Percentiles rank a stretch among this genome's conserved stretches.
phyloP scores from a whole-genome alignment of 1,140 invertebrate species.

The Microplitis demolitor region DNA sequence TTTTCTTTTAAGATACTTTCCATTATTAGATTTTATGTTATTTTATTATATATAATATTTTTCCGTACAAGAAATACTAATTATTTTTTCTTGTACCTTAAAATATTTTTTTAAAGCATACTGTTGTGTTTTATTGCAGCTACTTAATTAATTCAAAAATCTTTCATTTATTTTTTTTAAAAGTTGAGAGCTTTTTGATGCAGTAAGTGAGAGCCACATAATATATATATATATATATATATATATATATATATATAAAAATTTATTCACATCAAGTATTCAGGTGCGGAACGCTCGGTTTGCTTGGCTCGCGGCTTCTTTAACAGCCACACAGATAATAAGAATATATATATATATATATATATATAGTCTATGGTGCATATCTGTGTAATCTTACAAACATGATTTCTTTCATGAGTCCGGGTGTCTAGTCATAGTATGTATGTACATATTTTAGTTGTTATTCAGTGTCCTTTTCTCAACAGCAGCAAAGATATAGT shows the following conservation, averaged over 20 bases:
- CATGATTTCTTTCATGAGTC: neutral
- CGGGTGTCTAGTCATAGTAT: neutral
- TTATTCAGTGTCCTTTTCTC: no score
- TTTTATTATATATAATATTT: neutral
- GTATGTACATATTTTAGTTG: neutral
- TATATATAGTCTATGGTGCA: no score
- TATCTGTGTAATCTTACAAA: no score
- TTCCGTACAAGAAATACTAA: no score
- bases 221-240: neutral
- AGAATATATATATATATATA: neutral
- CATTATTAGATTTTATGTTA: neutral
- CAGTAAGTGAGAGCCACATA: neutral
- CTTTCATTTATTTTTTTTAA: neutral
- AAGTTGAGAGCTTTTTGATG: neutral
- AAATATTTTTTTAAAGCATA: no score
- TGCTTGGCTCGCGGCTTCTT: neutral
- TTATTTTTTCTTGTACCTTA: no score
- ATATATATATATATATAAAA: neutral
- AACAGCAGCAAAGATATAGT: no score
- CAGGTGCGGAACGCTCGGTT: constrained; percentile 14
- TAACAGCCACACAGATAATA: neutral
- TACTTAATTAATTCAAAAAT: no score
- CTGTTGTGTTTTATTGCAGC: no score
- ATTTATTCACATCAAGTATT: constrained; percentile 21
- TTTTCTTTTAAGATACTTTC: neutral